Base-by-base conservation (phyloP, 2,888 invertebrate species). In the Noctua pronuba region DNA sequence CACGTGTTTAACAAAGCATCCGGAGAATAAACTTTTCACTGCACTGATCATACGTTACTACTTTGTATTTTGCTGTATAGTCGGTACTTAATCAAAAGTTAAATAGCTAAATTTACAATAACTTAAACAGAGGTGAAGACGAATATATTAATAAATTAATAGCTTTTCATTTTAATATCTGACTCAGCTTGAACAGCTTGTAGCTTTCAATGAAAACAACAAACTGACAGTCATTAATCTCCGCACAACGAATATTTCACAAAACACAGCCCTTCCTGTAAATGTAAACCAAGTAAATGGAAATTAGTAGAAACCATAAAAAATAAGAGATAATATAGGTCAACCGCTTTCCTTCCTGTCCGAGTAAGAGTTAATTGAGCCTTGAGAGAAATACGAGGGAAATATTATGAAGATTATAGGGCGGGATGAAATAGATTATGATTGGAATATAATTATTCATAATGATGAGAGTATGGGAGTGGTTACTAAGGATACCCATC, bases 331-430 rank as follows among this genome's bases (percentile, higher is more conserved):
- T 0, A 41, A 60, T 24, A 58, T 60, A 46, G 46, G n/a, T 46
- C 41, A 35, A n/a, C 79, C 0, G 52, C 60, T 79, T 73, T 67
- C 52, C 66, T 60, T 62, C 73, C 80, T n/a, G 44, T 60, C 18
- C 24, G 35, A 46, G 55, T 38, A 46, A 52, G 24, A 79, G 35
- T 41, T 67, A 79, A 67, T 35, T 72, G n/a, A 31, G 28, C 10
- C 28, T 21, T 46, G 28, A 52, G 24, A 49, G 72, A 80, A 38
- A 44, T 66, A 58, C 41, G 31, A n/a, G 16, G n/a, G 41, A 31
- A 71, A 21, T 55, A n/a, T 60, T 21, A 24, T 38, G 44, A 24
- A 38, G 24, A 49, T 65, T 5, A 76, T 60, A 60, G 35, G 58
- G 6, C 41, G 21, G 55, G 58, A 46, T 58, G 16, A 21, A 31